Percentiles rank a stretch among this genome's conserved stretches.
phyloP scores from a whole-genome alignment of 2,888 invertebrate genomes.

The Drosophila paramelanica region DNA sequence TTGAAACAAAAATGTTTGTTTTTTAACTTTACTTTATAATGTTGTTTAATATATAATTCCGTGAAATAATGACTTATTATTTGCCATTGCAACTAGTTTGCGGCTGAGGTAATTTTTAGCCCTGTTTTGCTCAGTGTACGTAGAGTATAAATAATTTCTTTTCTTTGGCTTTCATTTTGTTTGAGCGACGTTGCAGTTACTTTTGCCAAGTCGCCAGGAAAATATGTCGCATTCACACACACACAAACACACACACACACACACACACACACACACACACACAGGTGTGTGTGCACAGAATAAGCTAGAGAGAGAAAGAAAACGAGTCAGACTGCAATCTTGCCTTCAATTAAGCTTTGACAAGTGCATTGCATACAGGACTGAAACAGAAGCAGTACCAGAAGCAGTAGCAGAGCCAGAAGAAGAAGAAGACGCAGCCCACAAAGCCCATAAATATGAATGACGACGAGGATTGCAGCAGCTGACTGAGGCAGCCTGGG shows the following conservation, averaged over 20 bases:
- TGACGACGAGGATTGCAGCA: conserved; percentile 49
- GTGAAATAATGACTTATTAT: too few relatives aligned
- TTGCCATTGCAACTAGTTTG: too few relatives aligned
- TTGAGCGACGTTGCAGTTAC: conserved; percentile 65
- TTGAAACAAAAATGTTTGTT: too few relatives aligned
- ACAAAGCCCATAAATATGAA: conserved; percentile 78
- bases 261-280: conserved; percentile 37
- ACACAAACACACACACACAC: too few relatives aligned
- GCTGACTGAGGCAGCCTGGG: conserved; percentile 13
- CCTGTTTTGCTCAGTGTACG: conserved; percentile 42
- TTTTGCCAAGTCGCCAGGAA: conserved; percentile 82
- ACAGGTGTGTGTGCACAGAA: conserved; percentile 18
- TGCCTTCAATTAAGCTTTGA: conserved; percentile 84
- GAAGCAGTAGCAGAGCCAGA: conserved; percentile 4
- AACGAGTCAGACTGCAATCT: conserved; percentile 71
- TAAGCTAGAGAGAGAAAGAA: conserved; percentile 7
- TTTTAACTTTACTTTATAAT: too few relatives aligned
- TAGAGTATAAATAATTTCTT: conserved; percentile 71
- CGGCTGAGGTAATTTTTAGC: neutral
- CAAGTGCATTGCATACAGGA: conserved; percentile 81
- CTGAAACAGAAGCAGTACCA: conserved; percentile 5
- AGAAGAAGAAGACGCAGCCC: conserved; percentile 50
- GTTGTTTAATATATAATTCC: too few relatives aligned
- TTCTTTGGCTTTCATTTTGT: conserved; percentile 76
- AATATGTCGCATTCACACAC: conserved; percentile 73